A percentile compares a stretch with the other conserved stretches of the same genome.
Conservation (phyloP, 2,888 invertebrate species). For the Metacarcinus magister region DNA sequence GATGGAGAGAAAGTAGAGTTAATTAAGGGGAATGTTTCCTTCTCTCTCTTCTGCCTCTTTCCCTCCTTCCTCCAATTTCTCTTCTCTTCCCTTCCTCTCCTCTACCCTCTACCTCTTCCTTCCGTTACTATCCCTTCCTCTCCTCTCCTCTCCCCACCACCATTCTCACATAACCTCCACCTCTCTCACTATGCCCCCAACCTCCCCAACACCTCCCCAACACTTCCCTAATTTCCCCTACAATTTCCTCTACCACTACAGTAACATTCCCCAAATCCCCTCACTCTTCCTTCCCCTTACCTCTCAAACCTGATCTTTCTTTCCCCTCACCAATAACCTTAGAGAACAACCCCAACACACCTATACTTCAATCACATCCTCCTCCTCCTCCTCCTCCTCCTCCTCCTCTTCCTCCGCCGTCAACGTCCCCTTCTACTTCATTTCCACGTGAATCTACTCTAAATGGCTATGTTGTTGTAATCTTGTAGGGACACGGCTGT, state of each 20-base stretch:
- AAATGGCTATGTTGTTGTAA: not conserved
- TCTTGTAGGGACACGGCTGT: conserved; percentile 18
- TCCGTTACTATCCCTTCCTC: not conserved
- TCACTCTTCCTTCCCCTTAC: too few species aligned
- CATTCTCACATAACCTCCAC: not conserved
- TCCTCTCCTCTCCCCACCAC: not conserved
- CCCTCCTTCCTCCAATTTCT: not conserved
- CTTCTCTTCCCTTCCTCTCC: not conserved
- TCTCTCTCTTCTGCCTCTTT: not conserved
- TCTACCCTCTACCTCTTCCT: not conserved
- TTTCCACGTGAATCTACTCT: not conserved
- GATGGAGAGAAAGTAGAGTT: not conserved
- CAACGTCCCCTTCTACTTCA: not conserved
- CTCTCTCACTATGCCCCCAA: not conserved
- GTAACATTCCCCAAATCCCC: too few species aligned
- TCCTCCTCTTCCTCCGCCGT: too few species aligned
- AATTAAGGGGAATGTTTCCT: not conserved
- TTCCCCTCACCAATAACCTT: too few species aligned
- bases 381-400: too few species aligned
- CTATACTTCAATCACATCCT: too few species aligned
- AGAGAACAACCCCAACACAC: too few species aligned
- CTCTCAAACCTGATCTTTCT: too few species aligned
- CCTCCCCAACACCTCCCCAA: not conserved
- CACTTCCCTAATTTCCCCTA: too few species aligned
- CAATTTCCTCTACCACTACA: too few species aligned